A percentile compares a stretch with the other conserved stretches of the same genome.
Conservation (phyloP, 2,113 vertebrate genomes). For the Anhinga anhinga region DNA sequence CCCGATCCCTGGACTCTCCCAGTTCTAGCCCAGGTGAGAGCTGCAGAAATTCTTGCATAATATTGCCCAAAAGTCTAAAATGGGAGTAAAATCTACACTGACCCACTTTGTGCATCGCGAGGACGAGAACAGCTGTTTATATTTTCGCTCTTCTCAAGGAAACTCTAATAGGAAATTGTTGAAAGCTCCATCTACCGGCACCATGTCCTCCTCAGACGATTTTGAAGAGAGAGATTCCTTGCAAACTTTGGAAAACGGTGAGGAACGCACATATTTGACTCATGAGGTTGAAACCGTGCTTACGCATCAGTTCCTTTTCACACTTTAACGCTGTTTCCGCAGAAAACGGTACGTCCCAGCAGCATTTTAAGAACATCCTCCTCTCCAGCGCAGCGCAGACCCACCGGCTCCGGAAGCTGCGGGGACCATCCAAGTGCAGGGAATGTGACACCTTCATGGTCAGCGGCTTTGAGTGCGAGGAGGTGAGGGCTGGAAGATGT, state of each 20-base stretch:
- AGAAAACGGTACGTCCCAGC: conserved; percentile 63
- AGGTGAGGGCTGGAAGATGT: conserved; percentile 74
- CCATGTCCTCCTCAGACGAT: conserved; percentile 88
- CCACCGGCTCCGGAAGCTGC: conserved; percentile 83
- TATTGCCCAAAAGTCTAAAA: not conserved
- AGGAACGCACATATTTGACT: not conserved
- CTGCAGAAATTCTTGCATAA: not conserved
- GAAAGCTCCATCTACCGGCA: conserved; percentile 79
- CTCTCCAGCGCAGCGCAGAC: conserved; percentile 82
- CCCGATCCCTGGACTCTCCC: conserved; percentile 73
- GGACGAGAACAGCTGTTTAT: fast-evolving
- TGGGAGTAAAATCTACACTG: fast-evolving
- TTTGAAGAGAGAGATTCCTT: conserved; percentile 83
- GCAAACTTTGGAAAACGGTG: conserved; percentile 71
- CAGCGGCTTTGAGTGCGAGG: conserved; percentile 89
- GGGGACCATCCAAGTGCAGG: conserved; percentile 88
- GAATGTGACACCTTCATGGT: conserved; percentile 92
- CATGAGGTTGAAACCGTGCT: fast-evolving
- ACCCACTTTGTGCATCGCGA: fast-evolving
- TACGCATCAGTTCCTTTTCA: fast-evolving
- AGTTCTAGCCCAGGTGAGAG: conserved; percentile 85
- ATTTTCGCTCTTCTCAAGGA: not conserved
- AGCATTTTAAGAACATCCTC: conserved; percentile 64
- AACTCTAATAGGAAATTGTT: conserved; percentile 60
- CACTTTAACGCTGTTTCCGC: fast-evolving